Conservation (phyloP, 2,888 invertebrate genomes). For the Catocala nupta region DNA sequence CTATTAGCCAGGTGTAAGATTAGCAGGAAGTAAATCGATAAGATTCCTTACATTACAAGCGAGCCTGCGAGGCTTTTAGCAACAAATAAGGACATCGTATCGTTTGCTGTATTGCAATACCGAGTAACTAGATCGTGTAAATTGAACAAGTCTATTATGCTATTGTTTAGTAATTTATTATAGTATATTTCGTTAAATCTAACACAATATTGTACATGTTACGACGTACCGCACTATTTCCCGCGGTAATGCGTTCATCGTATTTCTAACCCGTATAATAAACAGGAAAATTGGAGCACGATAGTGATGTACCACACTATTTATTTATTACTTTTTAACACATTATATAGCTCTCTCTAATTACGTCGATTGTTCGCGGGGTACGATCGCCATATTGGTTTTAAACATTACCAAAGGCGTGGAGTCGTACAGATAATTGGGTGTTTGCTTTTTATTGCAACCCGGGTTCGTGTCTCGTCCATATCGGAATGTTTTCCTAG, state of each 20-base stretch:
- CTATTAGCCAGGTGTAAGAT: conserved; percentile 17
- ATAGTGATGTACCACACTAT: conserved; percentile 1
- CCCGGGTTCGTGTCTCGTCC: conserved; percentile 55
- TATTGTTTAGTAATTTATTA: conserved; percentile 4
- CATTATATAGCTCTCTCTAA: conserved; percentile 32
- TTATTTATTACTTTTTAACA: conserved; percentile 9
- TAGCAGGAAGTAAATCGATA: conserved; percentile 24
- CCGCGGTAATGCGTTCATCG: conserved; percentile 7
- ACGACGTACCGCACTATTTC: conserved; percentile 11
- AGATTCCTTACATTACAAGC: conserved; percentile 12
- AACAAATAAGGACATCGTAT: conserved; percentile 32
- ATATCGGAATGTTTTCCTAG: conserved; percentile 64
- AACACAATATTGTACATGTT: not conserved
- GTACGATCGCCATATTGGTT: conserved; percentile 40
- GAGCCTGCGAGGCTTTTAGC: conserved; percentile 9
- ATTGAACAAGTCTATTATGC: not conserved
- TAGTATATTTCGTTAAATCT: conserved; percentile 5
- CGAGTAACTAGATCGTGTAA: conserved; percentile 3
- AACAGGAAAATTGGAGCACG: conserved; percentile 22
- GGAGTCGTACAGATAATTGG: conserved; percentile 57
- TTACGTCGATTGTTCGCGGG: conserved; percentile 42
- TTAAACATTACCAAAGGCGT: conserved; percentile 43
- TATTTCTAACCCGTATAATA: conserved; percentile 28
- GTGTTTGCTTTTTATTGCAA: conserved; percentile 58
- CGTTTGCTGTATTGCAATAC: conserved; percentile 4